Percentiles rank a stretch among this genome's conserved stretches.
These are phyloP conservation scores for Ptilodon capucinus DNA, from an alignment of 2,888 invertebrate genomes.

Conservation along the genomic window DNA sequence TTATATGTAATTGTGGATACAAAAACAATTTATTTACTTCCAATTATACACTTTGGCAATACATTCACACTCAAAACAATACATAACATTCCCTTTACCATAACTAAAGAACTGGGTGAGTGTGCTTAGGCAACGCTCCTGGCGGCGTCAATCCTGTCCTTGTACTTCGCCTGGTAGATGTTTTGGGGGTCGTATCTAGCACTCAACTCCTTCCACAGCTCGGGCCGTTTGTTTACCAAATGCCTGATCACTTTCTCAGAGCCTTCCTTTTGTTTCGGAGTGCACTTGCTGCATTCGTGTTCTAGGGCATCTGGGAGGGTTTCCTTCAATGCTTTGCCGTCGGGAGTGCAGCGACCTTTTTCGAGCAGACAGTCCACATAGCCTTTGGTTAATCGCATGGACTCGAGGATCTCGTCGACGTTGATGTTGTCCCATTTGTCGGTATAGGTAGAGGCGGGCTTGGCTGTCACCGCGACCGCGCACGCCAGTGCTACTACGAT, in stretches of 20 bases:
- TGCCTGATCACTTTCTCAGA: slow-evolving; percentile 86
- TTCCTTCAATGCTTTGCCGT: slow-evolving; percentile 83
- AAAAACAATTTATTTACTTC: neutral
- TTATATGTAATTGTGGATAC: neutral
- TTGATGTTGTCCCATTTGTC: slow-evolving; percentile 88
- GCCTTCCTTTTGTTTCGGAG: slow-evolving; percentile 76
- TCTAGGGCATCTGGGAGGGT: slow-evolving; percentile 88
- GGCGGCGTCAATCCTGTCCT: slow-evolving; percentile 63
- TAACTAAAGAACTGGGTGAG: neutral
- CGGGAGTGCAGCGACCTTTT: slow-evolving; percentile 85
- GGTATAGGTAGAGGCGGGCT: slow-evolving; percentile 80
- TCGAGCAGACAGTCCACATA: slow-evolving; percentile 87
- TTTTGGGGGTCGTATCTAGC: slow-evolving; percentile 88
- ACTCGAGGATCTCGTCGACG: slow-evolving; percentile 85
- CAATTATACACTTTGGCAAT: neutral
- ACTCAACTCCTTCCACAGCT: slow-evolving; percentile 86
- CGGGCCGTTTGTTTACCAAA: slow-evolving; percentile 86
- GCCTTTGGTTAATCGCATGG: slow-evolving; percentile 84
- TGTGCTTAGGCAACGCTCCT: slow-evolving; percentile 27
- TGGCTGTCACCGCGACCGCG: slow-evolving; percentile 56
- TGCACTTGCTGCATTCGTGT: slow-evolving; percentile 87
- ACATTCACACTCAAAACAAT: neutral
- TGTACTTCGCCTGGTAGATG: slow-evolving; percentile 85
- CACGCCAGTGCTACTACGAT: slow-evolving; percentile 60
- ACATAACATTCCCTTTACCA: neutral